Base-by-base conservation (phyloP, 2,113 vertebrate genomes). In the Pleuronectes platessa region DNA sequence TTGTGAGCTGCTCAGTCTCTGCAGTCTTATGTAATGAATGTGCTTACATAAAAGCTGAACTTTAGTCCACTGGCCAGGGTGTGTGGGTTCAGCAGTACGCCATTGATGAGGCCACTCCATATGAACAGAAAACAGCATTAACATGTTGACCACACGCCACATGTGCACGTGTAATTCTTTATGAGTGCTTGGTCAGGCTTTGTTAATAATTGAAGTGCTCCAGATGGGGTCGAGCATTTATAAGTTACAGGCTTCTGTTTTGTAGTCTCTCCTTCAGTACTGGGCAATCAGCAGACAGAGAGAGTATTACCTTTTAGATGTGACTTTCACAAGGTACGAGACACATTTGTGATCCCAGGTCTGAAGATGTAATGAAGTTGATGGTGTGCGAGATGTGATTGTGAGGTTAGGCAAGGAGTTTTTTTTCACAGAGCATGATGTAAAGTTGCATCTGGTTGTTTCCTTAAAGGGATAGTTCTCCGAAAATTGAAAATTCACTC, bases 31-130 rank as follows among this genome's bases (percentile, higher is more conserved):
- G 91, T 93, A 94, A 94, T 92, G 86, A 86, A 87, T 84, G 92
- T 82, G 85, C 91, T 94, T 95, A 92, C 90, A 93, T 94, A 94
- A 94, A 95, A 88, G 89, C 86, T 93, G 91, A 94, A 93, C 94
- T 93, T 94, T 95, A 88, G 85, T 90, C 91, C 72, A 93, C 83
- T 94, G 83, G 90, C 90, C 74, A 89, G 86, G 79, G 71, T 65
- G 56, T 59, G 60, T 65, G 89, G 74, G 92, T 93, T 93, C 83
- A 92, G 88, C 84, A 83, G 85, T 87, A 75, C 86, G 76, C 87
- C 81, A 87, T 75, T 83, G 82, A 92, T 89, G 84, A 90, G 80
- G 81, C 89, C 78, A 3, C 81, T 74, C 56, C 68, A 84, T 84
- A 91, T 85, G 81, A 84, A 77, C 65, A 86, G 77, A 76, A 85